Evolutionary conservation across 2,113 vertebrate species (phyloP).

Genomic region (Emydura subglobosa): DNA sequence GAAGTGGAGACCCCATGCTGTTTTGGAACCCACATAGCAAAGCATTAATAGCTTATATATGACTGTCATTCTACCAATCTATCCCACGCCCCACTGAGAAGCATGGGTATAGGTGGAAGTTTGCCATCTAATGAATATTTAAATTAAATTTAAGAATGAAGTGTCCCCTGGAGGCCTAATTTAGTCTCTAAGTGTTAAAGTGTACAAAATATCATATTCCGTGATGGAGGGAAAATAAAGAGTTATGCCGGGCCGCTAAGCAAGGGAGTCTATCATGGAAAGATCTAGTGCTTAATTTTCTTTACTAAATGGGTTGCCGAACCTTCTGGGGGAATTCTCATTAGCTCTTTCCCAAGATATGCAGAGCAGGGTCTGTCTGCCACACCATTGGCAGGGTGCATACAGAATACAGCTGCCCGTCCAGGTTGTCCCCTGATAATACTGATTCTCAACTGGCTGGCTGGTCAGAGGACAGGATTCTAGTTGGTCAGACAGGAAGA

Average conservation of each 20-base stretch:
- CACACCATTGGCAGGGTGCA: background rate
- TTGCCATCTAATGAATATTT: slow-evolving; percentile 15
- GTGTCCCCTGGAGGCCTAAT: slow-evolving; percentile 6
- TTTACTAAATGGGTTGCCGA: background rate
- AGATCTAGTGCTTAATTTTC: background rate
- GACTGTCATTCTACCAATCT: background rate
- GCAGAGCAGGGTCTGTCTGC: background rate
- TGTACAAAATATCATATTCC: background rate
- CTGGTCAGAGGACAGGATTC: background rate
- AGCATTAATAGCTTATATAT: slow-evolving; percentile 24
- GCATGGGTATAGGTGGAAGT: background rate
- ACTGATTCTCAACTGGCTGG: background rate
- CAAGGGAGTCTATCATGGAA: background rate
- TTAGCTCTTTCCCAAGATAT: background rate
- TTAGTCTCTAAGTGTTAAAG: slow-evolving; percentile 23
- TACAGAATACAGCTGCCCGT: background rate
- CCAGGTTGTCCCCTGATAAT: background rate
- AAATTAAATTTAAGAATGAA: slow-evolving; percentile 30
- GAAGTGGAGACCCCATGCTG: slow-evolving; percentile 7
- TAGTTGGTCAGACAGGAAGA: background rate
- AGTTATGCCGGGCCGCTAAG: slow-evolving; percentile 1
- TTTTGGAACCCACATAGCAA: background rate
- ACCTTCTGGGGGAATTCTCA: background rate
- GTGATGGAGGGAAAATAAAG: background rate
- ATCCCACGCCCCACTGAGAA: background rate